These are phyloP conservation scores for Caerostris extrusa DNA, from an alignment of 1,140 invertebrate genomes.

Conservation along the genomic window DNA sequence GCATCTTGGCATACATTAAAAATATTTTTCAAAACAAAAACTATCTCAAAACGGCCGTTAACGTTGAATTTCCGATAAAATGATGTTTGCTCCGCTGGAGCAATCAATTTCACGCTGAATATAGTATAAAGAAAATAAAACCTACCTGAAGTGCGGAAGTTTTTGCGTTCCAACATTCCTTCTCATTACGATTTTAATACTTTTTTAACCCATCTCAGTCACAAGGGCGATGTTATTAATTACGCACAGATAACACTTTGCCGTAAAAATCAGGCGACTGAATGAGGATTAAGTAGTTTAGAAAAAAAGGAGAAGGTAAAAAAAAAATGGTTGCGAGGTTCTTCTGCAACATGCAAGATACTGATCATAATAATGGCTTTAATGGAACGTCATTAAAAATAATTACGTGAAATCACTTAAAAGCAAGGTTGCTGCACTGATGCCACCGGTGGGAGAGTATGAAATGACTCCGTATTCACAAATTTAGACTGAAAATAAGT, in stretches of 20 bases:
- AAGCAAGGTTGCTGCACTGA: not conserved
- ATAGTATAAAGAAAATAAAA: not conserved
- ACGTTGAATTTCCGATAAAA: conserved; percentile 26
- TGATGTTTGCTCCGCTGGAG: conserved; percentile 10
- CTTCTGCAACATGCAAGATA: conserved; percentile 54
- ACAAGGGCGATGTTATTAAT: conserved; percentile 65
- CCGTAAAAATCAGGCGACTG: conserved; percentile 21
- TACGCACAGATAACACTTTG: conserved; percentile 39
- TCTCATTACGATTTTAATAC: not conserved
- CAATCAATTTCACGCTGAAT: not conserved
- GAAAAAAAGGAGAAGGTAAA: conserved; percentile 34
- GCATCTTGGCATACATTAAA: not conserved
- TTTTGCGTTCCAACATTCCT: not conserved
- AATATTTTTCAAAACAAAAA: not conserved
- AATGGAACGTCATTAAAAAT: conserved; percentile 75
- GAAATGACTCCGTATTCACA: not conserved
- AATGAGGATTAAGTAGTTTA: conserved; percentile 71
- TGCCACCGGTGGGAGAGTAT: not conserved
- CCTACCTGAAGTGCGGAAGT: conserved; percentile 4
- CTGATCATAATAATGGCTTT: conserved; percentile 73
- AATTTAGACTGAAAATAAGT: not conserved
- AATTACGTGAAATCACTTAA: conserved; percentile 67
- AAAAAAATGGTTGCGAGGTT: not conserved
- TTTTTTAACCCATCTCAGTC: conserved; percentile 12
- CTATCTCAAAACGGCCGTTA: not conserved